Evolutionary conservation across 2,888 invertebrate species (phyloP).

Genomic region (Polydrusus pterygomalis): DNA sequence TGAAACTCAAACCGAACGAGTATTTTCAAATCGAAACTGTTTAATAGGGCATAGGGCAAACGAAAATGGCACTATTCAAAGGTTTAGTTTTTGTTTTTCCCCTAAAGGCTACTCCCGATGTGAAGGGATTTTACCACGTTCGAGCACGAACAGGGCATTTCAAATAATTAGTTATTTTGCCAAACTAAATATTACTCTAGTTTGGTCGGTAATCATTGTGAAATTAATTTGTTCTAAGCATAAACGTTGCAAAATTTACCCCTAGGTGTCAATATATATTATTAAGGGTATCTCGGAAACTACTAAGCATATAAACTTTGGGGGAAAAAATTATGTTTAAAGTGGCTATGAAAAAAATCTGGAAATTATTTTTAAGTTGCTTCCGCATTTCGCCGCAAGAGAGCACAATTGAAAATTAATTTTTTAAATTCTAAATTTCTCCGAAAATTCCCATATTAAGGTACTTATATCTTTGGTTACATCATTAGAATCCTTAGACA

Average conservation of each 20-base stretch:
- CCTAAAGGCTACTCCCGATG: constrained; percentile 20
- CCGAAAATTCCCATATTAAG: too few species aligned
- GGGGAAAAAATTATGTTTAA: too few species aligned
- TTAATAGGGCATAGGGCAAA: constrained; percentile 31
- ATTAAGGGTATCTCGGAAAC: too few species aligned
- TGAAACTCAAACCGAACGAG: constrained; percentile 42
- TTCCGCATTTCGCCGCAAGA: too few species aligned
- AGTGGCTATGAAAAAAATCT: too few species aligned
- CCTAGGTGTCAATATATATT: too few species aligned
- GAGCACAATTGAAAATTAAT: too few species aligned
- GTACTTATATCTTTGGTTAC: too few species aligned
- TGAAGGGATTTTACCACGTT: constrained; percentile 8
- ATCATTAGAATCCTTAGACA: too few species aligned
- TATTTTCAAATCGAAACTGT: constrained; percentile 39
- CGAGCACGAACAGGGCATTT: constrained; percentile 16
- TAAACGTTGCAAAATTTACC: neutral
- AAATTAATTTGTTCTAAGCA: constrained; percentile 30
- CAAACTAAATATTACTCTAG: constrained; percentile 36
- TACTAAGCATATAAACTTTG: too few species aligned
- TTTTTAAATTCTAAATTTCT: too few species aligned
- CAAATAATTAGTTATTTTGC: constrained; percentile 33
- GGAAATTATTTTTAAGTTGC: too few species aligned
- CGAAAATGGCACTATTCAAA: constrained; percentile 40
- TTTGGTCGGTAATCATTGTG: constrained; percentile 55
- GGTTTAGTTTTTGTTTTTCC: constrained; percentile 42